phyloP scores from a whole-genome alignment of 2,113 vertebrate species.

The Sitta europaea region DNA sequence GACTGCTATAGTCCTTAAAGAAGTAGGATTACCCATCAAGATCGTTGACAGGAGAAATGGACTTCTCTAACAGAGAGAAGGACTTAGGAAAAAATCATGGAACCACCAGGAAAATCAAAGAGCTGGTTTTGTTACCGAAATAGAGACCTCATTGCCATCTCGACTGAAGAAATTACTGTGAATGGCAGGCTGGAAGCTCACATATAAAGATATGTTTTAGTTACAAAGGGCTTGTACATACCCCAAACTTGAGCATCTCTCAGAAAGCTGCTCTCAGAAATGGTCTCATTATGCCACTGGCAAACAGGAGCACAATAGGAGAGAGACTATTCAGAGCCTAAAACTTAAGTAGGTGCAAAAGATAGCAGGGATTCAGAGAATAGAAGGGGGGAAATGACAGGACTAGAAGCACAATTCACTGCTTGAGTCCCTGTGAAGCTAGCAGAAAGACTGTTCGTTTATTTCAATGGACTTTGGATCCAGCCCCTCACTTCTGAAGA shows the following conservation, averaged over 20 bases:
- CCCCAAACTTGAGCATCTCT: neutral
- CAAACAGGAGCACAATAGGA: neutral
- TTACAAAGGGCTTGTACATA: neutral
- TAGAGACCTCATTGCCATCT: neutral
- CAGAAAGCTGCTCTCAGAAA: neutral
- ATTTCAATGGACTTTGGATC: neutral
- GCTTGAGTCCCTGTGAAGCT: neutral
- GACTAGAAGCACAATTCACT: neutral
- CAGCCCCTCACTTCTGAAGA: neutral
- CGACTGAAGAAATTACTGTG: neutral
- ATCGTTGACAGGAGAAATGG: neutral
- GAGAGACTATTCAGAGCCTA: neutral
- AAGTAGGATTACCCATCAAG: neutral
- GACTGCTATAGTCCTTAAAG: neutral
- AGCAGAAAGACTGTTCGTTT: neutral
- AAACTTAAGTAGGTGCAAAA: neutral
- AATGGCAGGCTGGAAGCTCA: neutral
- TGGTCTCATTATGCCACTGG: neutral
- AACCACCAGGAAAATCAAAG: neutral
- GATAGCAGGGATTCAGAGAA: neutral
- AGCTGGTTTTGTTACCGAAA: neutral
- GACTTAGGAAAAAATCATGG: neutral
- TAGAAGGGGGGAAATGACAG: neutral
- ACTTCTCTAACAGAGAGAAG: neutral
- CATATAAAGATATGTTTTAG: neutral